These are phyloP conservation scores for Heliothis peltigera DNA, from an alignment of 2,888 invertebrate species.

Conservation along the genomic window DNA sequence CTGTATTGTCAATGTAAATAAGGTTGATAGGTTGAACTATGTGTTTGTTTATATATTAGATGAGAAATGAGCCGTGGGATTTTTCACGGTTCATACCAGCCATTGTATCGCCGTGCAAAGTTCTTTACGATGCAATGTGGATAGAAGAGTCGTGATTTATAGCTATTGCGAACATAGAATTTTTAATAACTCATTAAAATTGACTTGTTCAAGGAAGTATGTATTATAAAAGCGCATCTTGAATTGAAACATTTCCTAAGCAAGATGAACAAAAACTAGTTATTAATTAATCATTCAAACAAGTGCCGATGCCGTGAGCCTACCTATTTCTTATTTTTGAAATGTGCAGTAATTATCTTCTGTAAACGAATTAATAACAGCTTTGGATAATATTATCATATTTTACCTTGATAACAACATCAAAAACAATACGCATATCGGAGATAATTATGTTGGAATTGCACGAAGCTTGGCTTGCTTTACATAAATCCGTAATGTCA, in stretches of 20 bases:
- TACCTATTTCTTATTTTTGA: no score
- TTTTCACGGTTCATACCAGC: conserved; percentile 63
- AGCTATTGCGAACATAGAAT: background rate
- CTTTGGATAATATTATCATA: background rate
- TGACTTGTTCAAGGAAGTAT: background rate
- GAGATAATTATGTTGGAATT: conserved; percentile 20
- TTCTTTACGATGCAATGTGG: conserved; percentile 31
- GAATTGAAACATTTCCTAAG: no score
- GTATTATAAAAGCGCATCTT: background rate
- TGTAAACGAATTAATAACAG: no score
- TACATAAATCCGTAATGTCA: conserved; percentile 62
- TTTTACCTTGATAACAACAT: conserved; percentile 3
- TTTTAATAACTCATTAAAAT: conserved; percentile 2
- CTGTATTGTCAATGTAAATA: conserved; percentile 66
- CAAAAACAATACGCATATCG: conserved; percentile 12
- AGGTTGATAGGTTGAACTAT: conserved; percentile 64
- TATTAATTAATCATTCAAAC: no score
- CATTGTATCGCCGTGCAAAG: conserved; percentile 51
- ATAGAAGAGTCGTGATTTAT: conserved; percentile 6
- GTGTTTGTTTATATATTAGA: conserved; percentile 66
- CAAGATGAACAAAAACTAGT: no score
- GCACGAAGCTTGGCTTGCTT: conserved; percentile 24
- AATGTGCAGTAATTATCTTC: no score
- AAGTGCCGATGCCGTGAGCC: no score
- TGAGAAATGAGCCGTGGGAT: conserved; percentile 81